Base-by-base conservation (phyloP, 2,888 invertebrate species). In the Drosophila vallismaia region DNA sequence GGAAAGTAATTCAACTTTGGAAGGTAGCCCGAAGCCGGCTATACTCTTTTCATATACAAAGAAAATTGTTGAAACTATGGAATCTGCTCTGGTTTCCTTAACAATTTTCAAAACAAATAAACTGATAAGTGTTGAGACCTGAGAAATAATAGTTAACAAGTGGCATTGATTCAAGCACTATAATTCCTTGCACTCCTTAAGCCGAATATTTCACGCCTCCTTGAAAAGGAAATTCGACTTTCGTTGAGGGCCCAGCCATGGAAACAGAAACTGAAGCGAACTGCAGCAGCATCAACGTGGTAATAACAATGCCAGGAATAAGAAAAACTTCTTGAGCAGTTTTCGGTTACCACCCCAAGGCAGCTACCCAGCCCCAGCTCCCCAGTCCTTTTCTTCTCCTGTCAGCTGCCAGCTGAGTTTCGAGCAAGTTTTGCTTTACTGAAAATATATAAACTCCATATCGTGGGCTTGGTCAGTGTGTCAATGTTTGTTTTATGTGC, bases 401-500 rank as follows among this genome's bases (percentile, higher is more conserved):
- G 78, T 55, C 67, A 80, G 81, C 68, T 78, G 67, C 71, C 87
- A 81, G 79, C 71, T 82, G 88, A 87, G 88, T 88, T 83, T 71
- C 48, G 14, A 29, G 71, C 73, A 86, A 82, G 77, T 82, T 82
- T 79, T 79, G 54, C 56, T 63, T 79, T 54, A 66, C 69, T 67
- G 70, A 74, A 85, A 53, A 72, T 58, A 74, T 71, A 79, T 63
- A 78, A 64, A 79, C 74, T 76, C 68, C 53, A 56, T 71, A 60
- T 55, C 68, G 71, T 76, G 77, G 87, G 81, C 70, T 77, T 76
- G 83, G 88, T 54, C 86, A 67, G 71, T 87, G 69, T 89, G 87
- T 87, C 89, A 90, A 90, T 90, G 88, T 90, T 90, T 90, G 78
- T 75, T 89, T 90, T 90, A 84, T 88, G 76, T 79, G 80, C 85